Percentiles rank a stretch among this genome's conserved stretches.
phyloP scores from a whole-genome alignment of 1,140 invertebrate genomes.

The Brevipalpus yothersi region DNA sequence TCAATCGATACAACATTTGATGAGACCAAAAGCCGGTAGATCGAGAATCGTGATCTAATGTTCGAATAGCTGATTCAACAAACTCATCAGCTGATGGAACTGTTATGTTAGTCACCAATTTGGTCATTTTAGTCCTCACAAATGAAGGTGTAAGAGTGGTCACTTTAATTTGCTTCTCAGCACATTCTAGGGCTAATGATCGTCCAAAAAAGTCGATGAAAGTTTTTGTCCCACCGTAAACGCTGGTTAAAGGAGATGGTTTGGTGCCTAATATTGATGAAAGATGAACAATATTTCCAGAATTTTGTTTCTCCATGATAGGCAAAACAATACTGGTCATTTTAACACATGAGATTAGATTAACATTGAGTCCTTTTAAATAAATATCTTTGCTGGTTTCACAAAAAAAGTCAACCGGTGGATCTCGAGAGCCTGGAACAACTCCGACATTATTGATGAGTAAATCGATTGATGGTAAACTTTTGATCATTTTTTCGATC shows the following conservation, averaged over 20 bases:
- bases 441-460: constrained; percentile 11
- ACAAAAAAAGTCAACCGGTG: constrained; percentile 8
- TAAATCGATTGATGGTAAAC: constrained; percentile 19
- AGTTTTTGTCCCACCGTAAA: constrained; percentile 72
- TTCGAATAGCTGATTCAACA: constrained; percentile 45
- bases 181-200: constrained; percentile 51
- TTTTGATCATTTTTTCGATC: constrained; percentile 2
- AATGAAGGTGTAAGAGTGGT: constrained; percentile 61
- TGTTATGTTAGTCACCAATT: constrained; percentile 47
- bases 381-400: constrained; percentile 4
- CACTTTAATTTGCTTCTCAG: constrained; percentile 39
- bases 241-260: constrained; percentile 52
- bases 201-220: constrained; percentile 61
- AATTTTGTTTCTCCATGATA: constrained; percentile 52
- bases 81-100: constrained; percentile 49
- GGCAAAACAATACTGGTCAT: constrained; percentile 68
- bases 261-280: constrained; percentile 54
- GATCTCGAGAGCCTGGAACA: background rate
- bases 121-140: constrained; percentile 79
- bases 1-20: constrained; percentile 13
- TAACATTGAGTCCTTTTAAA: constrained; percentile 10
- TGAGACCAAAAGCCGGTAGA: constrained; percentile 44
- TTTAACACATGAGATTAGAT: constrained; percentile 13
- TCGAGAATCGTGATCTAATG: constrained; percentile 41
- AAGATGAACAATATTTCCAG: constrained; percentile 74